Percentiles rank a stretch among this genome's conserved stretches.
phyloP scores from a whole-genome alignment of 2,888 invertebrate species.

The Temnothorax unifasciatus region DNA sequence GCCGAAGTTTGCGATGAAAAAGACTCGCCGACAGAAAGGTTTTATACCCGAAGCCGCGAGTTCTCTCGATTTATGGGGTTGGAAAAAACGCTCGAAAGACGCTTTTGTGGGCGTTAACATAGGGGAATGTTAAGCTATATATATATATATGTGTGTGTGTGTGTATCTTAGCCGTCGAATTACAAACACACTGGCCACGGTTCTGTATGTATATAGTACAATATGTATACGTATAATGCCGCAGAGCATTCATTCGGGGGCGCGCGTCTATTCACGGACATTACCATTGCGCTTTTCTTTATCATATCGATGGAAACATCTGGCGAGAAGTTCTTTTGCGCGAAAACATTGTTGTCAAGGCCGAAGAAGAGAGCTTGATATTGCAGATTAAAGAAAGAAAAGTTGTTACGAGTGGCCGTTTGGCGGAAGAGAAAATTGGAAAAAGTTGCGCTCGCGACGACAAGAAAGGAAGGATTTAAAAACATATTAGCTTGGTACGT shows the following conservation, averaged over 20 bases:
- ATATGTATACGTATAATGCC: not conserved
- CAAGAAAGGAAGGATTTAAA: not conserved
- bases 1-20: not conserved
- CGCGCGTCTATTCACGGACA: not conserved
- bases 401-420: slow-evolving; percentile 1
- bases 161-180: slow-evolving; percentile 9
- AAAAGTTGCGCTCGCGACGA: not conserved
- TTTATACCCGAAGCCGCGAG: slow-evolving; percentile 14
- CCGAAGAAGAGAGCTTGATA: not conserved
- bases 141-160: not conserved
- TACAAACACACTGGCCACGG: slow-evolving; percentile 7
- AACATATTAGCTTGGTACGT: not conserved
- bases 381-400: slow-evolving; percentile 21
- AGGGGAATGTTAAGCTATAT: slow-evolving; percentile 12
- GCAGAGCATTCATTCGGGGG: slow-evolving; percentile 1
- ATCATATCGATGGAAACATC: slow-evolving; percentile 23
- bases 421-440: slow-evolving; percentile 7
- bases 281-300: slow-evolving; percentile 32
- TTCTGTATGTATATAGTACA: not conserved
- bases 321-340: not conserved
- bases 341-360: not conserved
- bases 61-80: slow-evolving; percentile 29
- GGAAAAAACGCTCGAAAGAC: slow-evolving; percentile 41
- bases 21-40: not conserved
- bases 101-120: slow-evolving; percentile 27